Evolutionary conservation across 1,140 invertebrate species (phyloP).

Genomic region (Marisa cornuarietis): DNA sequence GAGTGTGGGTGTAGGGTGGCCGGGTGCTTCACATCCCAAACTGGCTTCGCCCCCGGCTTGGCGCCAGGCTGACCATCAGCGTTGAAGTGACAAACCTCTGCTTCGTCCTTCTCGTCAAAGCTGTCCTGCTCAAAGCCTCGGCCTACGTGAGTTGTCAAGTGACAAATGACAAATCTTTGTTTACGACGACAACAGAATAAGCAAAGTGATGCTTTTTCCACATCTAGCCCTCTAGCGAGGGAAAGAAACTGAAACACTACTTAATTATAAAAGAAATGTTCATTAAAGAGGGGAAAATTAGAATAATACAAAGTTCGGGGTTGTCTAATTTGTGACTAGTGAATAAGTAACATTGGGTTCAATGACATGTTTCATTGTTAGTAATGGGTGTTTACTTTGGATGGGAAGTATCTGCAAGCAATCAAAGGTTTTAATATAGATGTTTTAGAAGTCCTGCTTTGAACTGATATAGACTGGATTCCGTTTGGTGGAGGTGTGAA

Average conservation of each 20-base stretch:
- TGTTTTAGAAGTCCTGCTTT: neutral
- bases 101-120: conserved; percentile 47
- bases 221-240: no score
- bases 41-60: conserved; percentile 23
- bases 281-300: no score
- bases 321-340: neutral
- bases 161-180: no score
- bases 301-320: no score
- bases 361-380: neutral
- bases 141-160: conserved; percentile 21
- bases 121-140: conserved; percentile 49
- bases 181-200: neutral
- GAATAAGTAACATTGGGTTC: neutral
- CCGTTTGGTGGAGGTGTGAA: no score
- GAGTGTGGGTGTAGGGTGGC: conserved; percentile 38
- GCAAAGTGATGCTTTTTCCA: neutral
- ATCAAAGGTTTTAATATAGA: neutral
- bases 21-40: conserved; percentile 42
- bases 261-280: no score
- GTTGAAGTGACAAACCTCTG: conserved; percentile 39
- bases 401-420: neutral
- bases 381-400: neutral
- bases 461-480: no score
- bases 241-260: no score
- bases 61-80: conserved; percentile 26